Evolutionary conservation across 2,113 vertebrate genomes (phyloP).

Genomic region (Myotis davidii): DNA sequence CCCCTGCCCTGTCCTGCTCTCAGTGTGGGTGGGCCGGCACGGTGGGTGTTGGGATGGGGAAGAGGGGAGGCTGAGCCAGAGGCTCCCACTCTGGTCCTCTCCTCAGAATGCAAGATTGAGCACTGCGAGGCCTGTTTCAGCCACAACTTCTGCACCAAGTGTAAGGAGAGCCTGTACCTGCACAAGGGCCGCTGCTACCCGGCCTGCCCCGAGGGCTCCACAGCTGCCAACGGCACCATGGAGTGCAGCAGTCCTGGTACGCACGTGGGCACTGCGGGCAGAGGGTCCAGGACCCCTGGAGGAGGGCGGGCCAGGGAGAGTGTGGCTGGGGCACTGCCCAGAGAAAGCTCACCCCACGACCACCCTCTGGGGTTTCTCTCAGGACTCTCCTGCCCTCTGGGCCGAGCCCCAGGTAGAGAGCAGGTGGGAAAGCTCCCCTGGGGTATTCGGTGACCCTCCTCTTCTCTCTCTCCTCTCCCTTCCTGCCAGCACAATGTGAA

Average conservation of each 20-base stretch:
- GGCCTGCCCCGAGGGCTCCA: slow-evolving; percentile 92
- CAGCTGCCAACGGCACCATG: slow-evolving; percentile 91
- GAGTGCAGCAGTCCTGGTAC: slow-evolving; percentile 95
- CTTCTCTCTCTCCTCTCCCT: background rate
- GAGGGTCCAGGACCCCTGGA: background rate
- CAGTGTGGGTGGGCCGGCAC: background rate
- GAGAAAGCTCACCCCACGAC: background rate
- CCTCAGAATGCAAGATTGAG: slow-evolving; percentile 97
- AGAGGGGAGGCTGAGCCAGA: background rate
- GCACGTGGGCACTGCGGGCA: background rate
- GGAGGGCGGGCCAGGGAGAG: accelerated
- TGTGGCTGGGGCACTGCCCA: background rate
- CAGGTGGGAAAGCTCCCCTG: background rate
- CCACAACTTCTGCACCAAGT: slow-evolving; percentile 99
- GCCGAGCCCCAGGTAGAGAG: background rate
- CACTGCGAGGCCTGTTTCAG: slow-evolving; percentile 99
- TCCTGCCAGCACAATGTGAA: slow-evolving; percentile 91
- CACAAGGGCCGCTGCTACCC: slow-evolving; percentile 95
- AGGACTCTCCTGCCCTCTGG: background rate
- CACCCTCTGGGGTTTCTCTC: background rate
- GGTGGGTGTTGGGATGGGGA: background rate
- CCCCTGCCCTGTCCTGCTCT: background rate
- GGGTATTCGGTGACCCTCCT: background rate
- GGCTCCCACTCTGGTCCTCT: slow-evolving; percentile 46
- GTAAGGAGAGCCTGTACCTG: slow-evolving; percentile 96